Evolutionary conservation across 2,113 vertebrate genomes (phyloP).

Genomic region (Dicentrarchus labrax): DNA sequence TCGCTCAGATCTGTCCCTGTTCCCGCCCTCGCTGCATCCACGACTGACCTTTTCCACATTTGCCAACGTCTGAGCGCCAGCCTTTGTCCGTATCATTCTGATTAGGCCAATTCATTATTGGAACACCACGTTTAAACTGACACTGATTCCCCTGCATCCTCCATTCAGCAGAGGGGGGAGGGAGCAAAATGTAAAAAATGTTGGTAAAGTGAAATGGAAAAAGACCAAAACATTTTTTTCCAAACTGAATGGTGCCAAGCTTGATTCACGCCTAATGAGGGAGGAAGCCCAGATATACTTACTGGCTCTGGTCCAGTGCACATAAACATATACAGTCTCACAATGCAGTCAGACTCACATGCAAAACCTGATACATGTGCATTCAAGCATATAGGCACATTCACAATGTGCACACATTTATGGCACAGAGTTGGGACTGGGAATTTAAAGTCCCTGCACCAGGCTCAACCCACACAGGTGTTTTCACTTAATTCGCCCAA

Average conservation of each 20-base stretch:
- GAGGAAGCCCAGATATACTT: conserved; percentile 59
- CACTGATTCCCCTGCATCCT: conserved; percentile 41
- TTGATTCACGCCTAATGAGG: conserved; percentile 70
- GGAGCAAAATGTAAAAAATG: conserved; percentile 18
- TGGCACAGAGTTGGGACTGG: neutral
- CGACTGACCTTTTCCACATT: conserved; percentile 80
- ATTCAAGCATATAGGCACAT: neutral
- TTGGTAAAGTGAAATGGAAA: conserved; percentile 29
- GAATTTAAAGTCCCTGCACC: neutral
- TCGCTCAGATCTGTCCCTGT: conserved; percentile 43
- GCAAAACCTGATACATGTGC: conserved; percentile 5
- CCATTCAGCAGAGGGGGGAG: neutral
- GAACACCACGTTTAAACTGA: conserved; percentile 36
- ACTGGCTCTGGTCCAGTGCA: conserved; percentile 54
- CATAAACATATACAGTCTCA: conserved; percentile 15
- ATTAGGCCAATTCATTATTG: conserved; percentile 54
- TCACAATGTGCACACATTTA: neutral
- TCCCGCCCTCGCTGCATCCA: conserved; percentile 35
- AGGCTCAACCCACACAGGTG: conserved; percentile 7
- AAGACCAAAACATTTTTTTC: conserved; percentile 33
- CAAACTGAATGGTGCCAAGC: conserved; percentile 44
- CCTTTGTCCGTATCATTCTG: conserved; percentile 61
- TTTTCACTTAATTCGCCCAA: conserved; percentile 20
- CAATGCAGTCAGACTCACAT: conserved; percentile 34
- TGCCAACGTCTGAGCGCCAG: conserved; percentile 52